Conservation (phyloP, 2,888 invertebrate genomes). For the Torymus auratus region DNA sequence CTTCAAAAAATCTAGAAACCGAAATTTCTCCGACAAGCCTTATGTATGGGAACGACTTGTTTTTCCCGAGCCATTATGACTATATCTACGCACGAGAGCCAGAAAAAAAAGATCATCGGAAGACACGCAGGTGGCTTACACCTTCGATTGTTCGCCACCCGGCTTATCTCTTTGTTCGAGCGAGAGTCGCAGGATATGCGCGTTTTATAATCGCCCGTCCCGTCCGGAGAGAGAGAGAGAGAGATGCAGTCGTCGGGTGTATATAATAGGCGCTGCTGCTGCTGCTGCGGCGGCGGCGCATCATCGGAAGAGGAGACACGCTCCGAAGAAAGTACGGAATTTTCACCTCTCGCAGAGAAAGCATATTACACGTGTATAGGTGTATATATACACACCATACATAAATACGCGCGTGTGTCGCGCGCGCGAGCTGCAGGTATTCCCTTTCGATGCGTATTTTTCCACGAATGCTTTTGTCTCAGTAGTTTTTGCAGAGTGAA, state of each 20-base stretch:
- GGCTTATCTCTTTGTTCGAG: background rate
- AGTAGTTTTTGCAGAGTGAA: too few species aligned
- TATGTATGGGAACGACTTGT: too few species aligned
- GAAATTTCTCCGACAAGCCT: too few species aligned
- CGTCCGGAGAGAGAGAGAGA: too few species aligned
- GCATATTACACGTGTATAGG: conserved; percentile 64
- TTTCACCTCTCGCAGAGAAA: conserved; percentile 69
- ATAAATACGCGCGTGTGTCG: too few species aligned
- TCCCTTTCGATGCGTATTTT: conserved; percentile 31
- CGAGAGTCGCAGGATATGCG: background rate
- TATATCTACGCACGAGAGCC: too few species aligned
- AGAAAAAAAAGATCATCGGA: too few species aligned
- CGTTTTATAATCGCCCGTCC: conserved; percentile 16
- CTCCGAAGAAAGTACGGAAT: conserved; percentile 68
- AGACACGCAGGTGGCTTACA: too few species aligned
- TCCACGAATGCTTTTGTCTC: too few species aligned
- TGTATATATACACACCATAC: background rate
- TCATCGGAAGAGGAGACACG: conserved; percentile 25
- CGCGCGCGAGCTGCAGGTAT: background rate
- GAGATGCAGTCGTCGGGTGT: background rate
- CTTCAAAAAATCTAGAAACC: too few species aligned
- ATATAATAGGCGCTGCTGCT: conserved; percentile 1
- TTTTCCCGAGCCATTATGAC: too few species aligned
- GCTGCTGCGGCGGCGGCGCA: background rate
- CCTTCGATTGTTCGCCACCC: too few species aligned